These are phyloP conservation scores for Rotaria magnacalcarata DNA, from an alignment of 2,888 invertebrate species.

Conservation along the genomic window DNA sequence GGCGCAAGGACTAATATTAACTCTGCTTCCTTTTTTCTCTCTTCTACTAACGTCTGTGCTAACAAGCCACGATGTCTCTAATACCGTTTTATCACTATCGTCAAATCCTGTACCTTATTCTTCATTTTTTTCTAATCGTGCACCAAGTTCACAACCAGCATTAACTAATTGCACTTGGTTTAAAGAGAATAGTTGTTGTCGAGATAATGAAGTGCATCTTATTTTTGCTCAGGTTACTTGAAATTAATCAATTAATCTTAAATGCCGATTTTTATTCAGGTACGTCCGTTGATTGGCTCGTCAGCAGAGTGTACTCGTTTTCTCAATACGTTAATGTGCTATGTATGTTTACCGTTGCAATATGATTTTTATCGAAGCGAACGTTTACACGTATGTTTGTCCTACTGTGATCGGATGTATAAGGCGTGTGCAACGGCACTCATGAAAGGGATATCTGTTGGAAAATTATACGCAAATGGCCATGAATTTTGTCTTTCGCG, in stretches of 20 bases:
- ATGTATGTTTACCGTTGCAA: slow-evolving; percentile 59
- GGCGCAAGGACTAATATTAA: not conserved
- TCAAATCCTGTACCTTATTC: slow-evolving; percentile 50
- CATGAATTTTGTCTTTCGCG: slow-evolving; percentile 55
- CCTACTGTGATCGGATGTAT: slow-evolving; percentile 58
- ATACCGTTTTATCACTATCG: not conserved
- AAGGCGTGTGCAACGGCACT: slow-evolving; percentile 56
- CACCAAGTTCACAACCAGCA: slow-evolving; percentile 55
- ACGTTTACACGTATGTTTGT: slow-evolving; percentile 56
- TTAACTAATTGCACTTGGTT: slow-evolving; percentile 60
- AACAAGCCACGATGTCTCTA: not conserved
- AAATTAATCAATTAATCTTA: too few species aligned
- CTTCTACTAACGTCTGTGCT: not conserved
- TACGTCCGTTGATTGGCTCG: slow-evolving; percentile 58
- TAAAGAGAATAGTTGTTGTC: slow-evolving; percentile 57
- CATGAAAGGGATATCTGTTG: slow-evolving; percentile 56
- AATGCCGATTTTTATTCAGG: slow-evolving; percentile 46
- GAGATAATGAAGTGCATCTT: slow-evolving; percentile 58
- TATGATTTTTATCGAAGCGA: slow-evolving; percentile 54
- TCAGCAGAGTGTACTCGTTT: slow-evolving; percentile 56
- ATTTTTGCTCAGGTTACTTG: slow-evolving; percentile 52
- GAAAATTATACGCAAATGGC: slow-evolving; percentile 54
- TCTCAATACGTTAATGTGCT: slow-evolving; percentile 60
- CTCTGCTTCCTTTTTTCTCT: not conserved
- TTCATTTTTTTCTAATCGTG: slow-evolving; percentile 59